Evolutionary conservation across 2,888 invertebrate genomes (phyloP).

Genomic region (Mesorhabditis spiculigera): DNA sequence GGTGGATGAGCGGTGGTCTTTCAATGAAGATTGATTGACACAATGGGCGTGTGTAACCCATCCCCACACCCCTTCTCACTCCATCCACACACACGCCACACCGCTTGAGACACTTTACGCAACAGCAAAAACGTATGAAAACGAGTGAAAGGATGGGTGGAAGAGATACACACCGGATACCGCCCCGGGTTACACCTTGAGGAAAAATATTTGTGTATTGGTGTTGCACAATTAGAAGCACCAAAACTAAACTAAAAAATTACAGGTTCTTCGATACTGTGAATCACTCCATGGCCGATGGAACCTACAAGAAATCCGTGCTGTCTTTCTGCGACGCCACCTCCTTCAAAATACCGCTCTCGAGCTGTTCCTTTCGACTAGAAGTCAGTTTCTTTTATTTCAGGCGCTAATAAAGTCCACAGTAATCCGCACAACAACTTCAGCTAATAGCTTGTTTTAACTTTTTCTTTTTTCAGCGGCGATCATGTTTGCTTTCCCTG

Average conservation of each 20-base stretch:
- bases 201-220: background rate
- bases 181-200: too few species aligned
- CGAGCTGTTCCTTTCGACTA: constrained; percentile 95
- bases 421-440: background rate
- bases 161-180: too few species aligned
- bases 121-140: background rate
- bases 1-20: constrained; percentile 1
- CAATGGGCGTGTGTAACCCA: background rate
- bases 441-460: background rate
- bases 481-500: constrained; percentile 95
- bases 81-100: too few species aligned
- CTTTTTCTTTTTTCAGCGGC: constrained; percentile 74
- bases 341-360: constrained; percentile 89
- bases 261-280: constrained; percentile 90
- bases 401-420: background rate
- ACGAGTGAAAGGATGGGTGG: background rate
- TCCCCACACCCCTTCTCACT: too few species aligned
- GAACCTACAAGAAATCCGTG: constrained; percentile 98
- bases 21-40: constrained; percentile 1
- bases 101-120: background rate
- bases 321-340: constrained; percentile 93
- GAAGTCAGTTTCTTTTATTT: constrained; percentile 69
- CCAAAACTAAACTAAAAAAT: background rate
- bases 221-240: background rate
- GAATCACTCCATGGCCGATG: constrained; percentile 98